Evolutionary conservation across 2,113 vertebrate species (phyloP).

Genomic region (Bombycilla garrulus): DNA sequence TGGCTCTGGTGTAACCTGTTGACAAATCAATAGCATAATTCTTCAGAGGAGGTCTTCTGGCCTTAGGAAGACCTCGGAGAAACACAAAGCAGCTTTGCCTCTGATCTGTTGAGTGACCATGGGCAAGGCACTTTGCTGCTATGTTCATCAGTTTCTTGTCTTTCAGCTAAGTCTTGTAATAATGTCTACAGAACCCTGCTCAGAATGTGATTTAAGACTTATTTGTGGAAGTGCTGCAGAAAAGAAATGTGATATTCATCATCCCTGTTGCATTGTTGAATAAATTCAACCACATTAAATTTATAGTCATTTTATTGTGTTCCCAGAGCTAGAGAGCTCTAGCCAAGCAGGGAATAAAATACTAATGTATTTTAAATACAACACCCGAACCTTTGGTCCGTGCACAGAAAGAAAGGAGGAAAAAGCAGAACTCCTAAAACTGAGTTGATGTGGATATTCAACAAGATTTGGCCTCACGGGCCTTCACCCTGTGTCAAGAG

Average conservation of each 20-base stretch:
- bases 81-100: background rate
- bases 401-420: background rate
- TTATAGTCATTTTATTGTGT: background rate
- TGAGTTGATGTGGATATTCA: background rate
- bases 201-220: background rate
- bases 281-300: background rate
- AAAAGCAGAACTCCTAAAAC: background rate
- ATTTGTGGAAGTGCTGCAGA: background rate
- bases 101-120: background rate
- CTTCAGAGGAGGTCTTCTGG: background rate
- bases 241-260: background rate
- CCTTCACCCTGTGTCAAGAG: background rate
- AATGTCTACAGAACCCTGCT: background rate
- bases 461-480: background rate
- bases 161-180: background rate
- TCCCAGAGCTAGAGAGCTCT: background rate
- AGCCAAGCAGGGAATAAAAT: background rate
- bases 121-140: background rate
- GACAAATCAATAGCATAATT: background rate
- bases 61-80: background rate
- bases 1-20: background rate
- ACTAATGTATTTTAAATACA: background rate
- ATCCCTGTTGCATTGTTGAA: background rate
- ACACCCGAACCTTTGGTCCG: background rate
- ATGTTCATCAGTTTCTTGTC: background rate